Base-by-base conservation (phyloP, 2,797 vertebrate species). In the Picus viridis region DNA sequence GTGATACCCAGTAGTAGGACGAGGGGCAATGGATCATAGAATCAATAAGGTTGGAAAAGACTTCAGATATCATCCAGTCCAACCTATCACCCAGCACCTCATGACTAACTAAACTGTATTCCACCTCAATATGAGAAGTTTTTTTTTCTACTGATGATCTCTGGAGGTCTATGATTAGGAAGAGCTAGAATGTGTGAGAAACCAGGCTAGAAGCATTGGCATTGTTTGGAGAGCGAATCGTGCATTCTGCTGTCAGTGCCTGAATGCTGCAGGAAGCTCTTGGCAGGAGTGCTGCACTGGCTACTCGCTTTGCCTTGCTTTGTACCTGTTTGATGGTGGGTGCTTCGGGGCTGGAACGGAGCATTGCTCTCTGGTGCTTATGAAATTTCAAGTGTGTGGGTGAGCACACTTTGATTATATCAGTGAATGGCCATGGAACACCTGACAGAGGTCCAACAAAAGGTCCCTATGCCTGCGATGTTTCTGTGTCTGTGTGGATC, bases 361-460 rank as follows among this genome's bases (percentile, higher is more conserved):
- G 51, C 29, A 6, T 8, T 63, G 34, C 30, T 64, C 12, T 5
- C 15, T 20, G 57, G 20, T 0, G 0, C 58, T 41, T 36, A n/a
- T 39, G 63, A 34, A 19, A 27, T 69, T 54, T 69, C 24, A 30
- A 23, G 7, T 47, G 51, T 34, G 13, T n/a, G 24, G 6, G 32
- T 30, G 18, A 58, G 17, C 36, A 47, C 11, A 2, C 17, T 12
- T 43, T 3, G 36, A 18, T 70, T 74, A 47, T 73, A 69, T 54
- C 32, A 22, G 74, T 43, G 22, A 58, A 23, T 59, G 12, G 45
- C 75, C 45, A 17, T 29, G 63, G 30, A 54, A 43, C 39, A 49
- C 20, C 26, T 59, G 73, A 41, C 58, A 68, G 74, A 54, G 27
- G 29, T 16, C 51, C 15, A 58, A 10, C 24, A 54, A n/a, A 64